Conservation (phyloP, 2,113 vertebrate species). For the Aptenodytes patagonicus region DNA sequence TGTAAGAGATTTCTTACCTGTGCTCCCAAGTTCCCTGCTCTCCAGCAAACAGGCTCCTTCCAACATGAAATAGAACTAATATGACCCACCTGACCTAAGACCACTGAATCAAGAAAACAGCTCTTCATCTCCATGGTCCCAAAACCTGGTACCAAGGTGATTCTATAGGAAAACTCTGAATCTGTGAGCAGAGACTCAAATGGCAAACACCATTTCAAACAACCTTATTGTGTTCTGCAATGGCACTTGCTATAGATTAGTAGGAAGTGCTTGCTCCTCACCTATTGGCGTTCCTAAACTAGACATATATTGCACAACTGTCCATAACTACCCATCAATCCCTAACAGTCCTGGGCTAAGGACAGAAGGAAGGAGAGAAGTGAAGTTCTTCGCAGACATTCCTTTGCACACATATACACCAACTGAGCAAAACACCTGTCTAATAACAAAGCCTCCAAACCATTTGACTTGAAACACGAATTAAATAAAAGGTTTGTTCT, state of each 20-base stretch:
- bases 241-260: neutral
- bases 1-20: neutral
- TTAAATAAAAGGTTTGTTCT: neutral
- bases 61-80: neutral
- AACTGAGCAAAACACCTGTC: neutral
- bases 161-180: neutral
- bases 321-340: neutral
- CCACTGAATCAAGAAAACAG: neutral
- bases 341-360: neutral
- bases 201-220: neutral
- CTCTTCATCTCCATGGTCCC: neutral
- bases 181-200: neutral
- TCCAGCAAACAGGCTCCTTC: neutral
- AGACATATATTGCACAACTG: neutral
- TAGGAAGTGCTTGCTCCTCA: neutral
- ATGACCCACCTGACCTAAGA: neutral
- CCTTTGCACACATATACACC: neutral
- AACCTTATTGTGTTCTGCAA: neutral
- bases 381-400: neutral
- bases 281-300: neutral
- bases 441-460: neutral
- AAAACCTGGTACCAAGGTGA: neutral
- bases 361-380: neutral
- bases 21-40: neutral
- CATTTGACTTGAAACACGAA: neutral